Base-by-base conservation (phyloP, 1,140 invertebrate species). In the Metopolophium dirhodum region DNA sequence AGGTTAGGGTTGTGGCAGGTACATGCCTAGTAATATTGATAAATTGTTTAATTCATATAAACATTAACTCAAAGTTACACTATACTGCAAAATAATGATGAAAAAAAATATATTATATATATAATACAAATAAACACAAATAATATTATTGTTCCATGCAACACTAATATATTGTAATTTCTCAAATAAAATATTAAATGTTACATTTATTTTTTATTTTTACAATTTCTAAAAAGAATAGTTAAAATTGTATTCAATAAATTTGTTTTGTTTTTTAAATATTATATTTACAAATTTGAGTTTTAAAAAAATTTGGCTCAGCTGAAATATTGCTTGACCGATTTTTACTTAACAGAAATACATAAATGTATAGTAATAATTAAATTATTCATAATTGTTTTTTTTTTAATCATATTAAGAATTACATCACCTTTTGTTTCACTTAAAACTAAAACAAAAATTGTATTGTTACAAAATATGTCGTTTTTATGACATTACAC, bases 371-470 rank as follows among this genome's bases (percentile, higher is more conserved):
- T 93, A 93, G 49, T 93, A 83, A 83, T 92, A 93, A 85, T 93
- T 86, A 85, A 93, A 85, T 92, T 83, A 92, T 83, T 85, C 35
- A 92, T 93, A 85, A 86, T 85, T 45, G 47, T 54, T 54, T 57
- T 91, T 37, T 37, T 91, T 93, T 54, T 77, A 77, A 93, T 85
- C 91, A 86, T 86, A 85, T 93, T 93, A 93, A 93, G 91, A 93
- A 93, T 93, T 93, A 93, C 91, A 93, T 93, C 91, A 93, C 91
- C 91, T 93, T 93, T 93, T 85, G 91, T 93, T 93, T 93, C 82
- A 92, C 91, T 93, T 93, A 93, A 93, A 85, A 93, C 82, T 93
- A 93, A 86, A 93, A 93, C 91, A 93, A 86, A 93, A 86, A 54
- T 92, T 93, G 22, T 93, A 54, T 93, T 86, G 49, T 93, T 93